Evolutionary conservation across 2,888 invertebrate species (phyloP).

Genomic region (Amiota mariae): DNA sequence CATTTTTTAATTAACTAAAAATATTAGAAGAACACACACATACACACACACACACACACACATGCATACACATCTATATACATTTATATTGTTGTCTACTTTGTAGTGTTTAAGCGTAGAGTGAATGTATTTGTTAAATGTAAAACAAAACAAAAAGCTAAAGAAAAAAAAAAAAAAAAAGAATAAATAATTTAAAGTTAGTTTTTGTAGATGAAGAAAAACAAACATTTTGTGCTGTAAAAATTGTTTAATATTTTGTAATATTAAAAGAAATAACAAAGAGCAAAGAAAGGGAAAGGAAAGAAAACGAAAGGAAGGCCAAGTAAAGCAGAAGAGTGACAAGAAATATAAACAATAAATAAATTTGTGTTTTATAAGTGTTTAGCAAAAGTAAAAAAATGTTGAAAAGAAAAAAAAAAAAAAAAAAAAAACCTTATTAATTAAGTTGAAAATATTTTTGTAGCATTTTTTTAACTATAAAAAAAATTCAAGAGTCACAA

Average conservation of each 20-base stretch:
- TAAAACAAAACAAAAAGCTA: constrained; percentile 20
- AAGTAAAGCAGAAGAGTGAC: too few relatives aligned
- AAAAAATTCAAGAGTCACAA: too few relatives aligned
- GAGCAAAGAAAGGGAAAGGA: constrained; percentile 28
- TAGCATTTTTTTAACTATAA: too few relatives aligned
- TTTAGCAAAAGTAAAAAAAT: constrained; percentile 11
- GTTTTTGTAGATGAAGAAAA: constrained; percentile 33
- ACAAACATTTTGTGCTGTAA: constrained; percentile 29
- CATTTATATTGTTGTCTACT: constrained; percentile 63
- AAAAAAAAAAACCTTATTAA: neutral
- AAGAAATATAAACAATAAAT: too few relatives aligned
- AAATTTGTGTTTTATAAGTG: constrained; percentile 8
- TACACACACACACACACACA: constrained; percentile 12
- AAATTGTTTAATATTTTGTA: neutral
- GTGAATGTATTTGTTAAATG: constrained; percentile 57
- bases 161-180: constrained; percentile 21
- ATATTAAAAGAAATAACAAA: constrained; percentile 13
- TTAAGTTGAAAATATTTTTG: too few relatives aligned
- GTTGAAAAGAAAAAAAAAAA: too few relatives aligned
- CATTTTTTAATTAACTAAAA: constrained; percentile 34
- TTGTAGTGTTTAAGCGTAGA: constrained; percentile 62
- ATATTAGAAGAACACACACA: constrained; percentile 20
- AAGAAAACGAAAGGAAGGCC: constrained; percentile 24
- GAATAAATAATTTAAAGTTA: constrained; percentile 32
- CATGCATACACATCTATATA: too few relatives aligned